A percentile compares a stretch with the other conserved stretches of the same genome.
These are phyloP conservation scores for Megaceryle torquata DNA, from an alignment of 2,113 vertebrate genomes.

Conservation along the genomic window DNA sequence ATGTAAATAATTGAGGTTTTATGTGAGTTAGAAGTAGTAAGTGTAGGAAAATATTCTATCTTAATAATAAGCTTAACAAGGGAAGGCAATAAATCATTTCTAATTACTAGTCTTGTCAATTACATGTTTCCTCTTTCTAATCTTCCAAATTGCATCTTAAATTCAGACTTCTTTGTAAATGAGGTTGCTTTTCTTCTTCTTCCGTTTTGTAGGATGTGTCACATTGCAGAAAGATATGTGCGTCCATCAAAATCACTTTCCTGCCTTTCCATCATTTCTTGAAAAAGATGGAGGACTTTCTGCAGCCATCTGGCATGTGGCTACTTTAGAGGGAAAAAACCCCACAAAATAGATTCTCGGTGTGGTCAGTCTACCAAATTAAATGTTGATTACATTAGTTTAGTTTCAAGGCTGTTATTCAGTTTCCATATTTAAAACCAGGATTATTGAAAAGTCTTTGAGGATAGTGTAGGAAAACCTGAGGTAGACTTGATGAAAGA, in stretches of 20 bases:
- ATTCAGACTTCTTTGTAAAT: slow-evolving; percentile 15
- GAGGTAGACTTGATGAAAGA: neutral
- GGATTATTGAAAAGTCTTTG: neutral
- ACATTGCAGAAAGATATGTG: neutral
- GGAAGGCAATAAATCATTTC: slow-evolving; percentile 55
- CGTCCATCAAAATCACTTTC: neutral
- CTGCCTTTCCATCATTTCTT: neutral
- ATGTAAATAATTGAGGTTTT: slow-evolving; percentile 6
- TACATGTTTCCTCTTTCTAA: slow-evolving; percentile 35
- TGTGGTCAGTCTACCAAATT: neutral
- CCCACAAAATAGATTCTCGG: neutral
- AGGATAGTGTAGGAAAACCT: neutral
- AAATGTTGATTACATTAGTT: neutral
- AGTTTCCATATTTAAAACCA: neutral
- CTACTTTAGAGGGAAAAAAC: neutral
- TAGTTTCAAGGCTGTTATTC: neutral
- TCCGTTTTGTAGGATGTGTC: neutral
- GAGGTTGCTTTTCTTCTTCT: slow-evolving; percentile 21
- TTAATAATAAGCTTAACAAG: slow-evolving; percentile 41
- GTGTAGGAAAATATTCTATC: slow-evolving; percentile 24
- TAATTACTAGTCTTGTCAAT: slow-evolving; percentile 38
- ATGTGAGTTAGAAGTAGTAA: neutral
- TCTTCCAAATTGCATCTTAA: slow-evolving; percentile 24
- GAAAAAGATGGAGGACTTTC: neutral
- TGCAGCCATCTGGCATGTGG: slow-evolving; percentile 4